These are phyloP conservation scores for Potamarius usumacintae DNA, from an alignment of 2,113 vertebrate species.

Conservation along the genomic window DNA sequence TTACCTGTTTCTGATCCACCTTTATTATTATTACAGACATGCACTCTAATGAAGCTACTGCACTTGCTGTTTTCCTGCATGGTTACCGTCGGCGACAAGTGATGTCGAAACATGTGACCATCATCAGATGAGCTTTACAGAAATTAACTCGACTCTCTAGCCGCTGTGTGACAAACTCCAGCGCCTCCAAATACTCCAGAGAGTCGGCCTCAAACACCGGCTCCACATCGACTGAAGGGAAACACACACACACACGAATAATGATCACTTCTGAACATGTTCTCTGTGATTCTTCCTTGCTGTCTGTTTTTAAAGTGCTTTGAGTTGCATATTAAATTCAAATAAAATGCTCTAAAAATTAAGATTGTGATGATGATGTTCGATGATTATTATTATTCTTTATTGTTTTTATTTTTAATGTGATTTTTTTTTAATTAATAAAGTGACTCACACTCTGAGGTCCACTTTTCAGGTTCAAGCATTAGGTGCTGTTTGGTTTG, in stretches of 20 bases:
- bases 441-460: slow-evolving; percentile 87
- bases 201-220: slow-evolving; percentile 92
- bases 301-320: background rate
- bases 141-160: slow-evolving; percentile 96
- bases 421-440: background rate
- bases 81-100: slow-evolving; percentile 86
- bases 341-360: background rate
- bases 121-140: slow-evolving; percentile 99
- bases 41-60: slow-evolving; percentile 2
- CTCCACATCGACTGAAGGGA: slow-evolving; percentile 86
- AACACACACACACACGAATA: slow-evolving; percentile 77
- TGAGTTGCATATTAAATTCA: background rate
- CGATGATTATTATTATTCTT: background rate
- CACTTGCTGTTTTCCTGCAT: slow-evolving; percentile 40
- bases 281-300: background rate
- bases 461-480: slow-evolving; percentile 96
- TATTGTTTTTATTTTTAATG: background rate
- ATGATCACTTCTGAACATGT: background rate
- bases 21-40: slow-evolving; percentile 4
- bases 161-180: slow-evolving; percentile 90
- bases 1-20: background rate
- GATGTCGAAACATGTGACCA: slow-evolving; percentile 98
- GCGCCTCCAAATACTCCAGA: slow-evolving; percentile 91
- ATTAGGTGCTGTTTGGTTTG: slow-evolving; percentile 94
- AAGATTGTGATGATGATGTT: too few species aligned